phyloP scores from a whole-genome alignment of 2,797 vertebrate species.

The Diplodus sargus region DNA sequence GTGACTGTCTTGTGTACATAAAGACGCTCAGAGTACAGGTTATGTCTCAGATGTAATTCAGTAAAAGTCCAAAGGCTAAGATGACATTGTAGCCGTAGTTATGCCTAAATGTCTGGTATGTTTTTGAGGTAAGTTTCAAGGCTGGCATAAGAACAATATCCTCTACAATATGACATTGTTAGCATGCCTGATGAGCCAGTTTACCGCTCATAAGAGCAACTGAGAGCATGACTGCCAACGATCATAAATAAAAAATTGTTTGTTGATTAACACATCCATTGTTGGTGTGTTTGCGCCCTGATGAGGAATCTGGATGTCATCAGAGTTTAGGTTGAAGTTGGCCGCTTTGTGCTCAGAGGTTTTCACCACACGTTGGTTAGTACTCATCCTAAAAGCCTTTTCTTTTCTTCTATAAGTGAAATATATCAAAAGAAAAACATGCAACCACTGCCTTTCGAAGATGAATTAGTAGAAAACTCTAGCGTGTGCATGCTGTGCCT shows the following conservation, averaged over 20 bases:
- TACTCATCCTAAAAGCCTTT: no score
- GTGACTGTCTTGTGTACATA: not conserved
- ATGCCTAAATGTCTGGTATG: no score
- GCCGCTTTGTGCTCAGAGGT: not conserved
- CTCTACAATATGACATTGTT: not conserved
- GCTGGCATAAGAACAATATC: no score
- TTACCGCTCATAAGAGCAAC: not conserved
- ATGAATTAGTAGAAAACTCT: no score
- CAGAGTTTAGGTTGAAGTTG: not conserved
- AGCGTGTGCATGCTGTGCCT: no score
- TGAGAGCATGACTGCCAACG: not conserved
- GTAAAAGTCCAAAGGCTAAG: not conserved
- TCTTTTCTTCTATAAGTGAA: no score
- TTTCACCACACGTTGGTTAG: not conserved
- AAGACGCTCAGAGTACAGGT: not conserved
- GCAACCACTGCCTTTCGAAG: no score
- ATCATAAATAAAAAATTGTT: not conserved
- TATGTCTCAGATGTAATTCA: not conserved
- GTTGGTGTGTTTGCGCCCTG: not conserved
- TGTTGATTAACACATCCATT: not conserved
- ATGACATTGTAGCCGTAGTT: not conserved
- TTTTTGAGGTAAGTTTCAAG: no score
- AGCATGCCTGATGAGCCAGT: not conserved
- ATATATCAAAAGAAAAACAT: no score
- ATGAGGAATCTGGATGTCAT: not conserved